Percentiles rank a stretch among this genome's conserved stretches.
Conservation (phyloP, 2,888 invertebrate genomes). For the Acrocera orbiculus region DNA sequence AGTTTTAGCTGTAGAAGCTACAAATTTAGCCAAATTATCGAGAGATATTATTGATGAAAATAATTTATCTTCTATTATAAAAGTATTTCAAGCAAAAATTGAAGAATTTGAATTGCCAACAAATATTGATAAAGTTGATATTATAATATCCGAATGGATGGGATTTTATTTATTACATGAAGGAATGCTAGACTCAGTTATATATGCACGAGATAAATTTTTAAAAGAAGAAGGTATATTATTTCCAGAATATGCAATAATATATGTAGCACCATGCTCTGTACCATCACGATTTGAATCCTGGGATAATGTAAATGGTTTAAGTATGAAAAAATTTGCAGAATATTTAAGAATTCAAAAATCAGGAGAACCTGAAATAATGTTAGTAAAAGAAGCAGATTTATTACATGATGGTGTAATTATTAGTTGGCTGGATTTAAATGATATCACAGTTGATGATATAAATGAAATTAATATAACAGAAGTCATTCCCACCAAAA, state of each 20-base stretch:
- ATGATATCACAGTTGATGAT: conserved; percentile 40
- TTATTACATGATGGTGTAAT: conserved; percentile 46
- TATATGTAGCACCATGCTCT: conserved; percentile 34
- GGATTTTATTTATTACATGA: conserved; percentile 90
- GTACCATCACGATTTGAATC: conserved; percentile 45
- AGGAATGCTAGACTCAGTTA: conserved; percentile 84
- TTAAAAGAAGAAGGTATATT: conserved; percentile 53
- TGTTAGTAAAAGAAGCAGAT: conserved; percentile 36
- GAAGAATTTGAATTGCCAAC: conserved; percentile 31
- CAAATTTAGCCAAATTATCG: conserved; percentile 46
- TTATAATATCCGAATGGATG: conserved; percentile 96
- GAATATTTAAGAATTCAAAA: conserved; percentile 43
- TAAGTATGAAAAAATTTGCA: conserved; percentile 53
- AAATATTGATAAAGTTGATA: conserved; percentile 52
- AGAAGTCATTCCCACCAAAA: conserved; percentile 36
- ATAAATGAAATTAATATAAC: conserved; percentile 41
- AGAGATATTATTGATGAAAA: conserved; percentile 53
- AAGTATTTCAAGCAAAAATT: conserved; percentile 52
- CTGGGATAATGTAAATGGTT: conserved; percentile 67
- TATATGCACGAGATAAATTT: conserved; percentile 64
- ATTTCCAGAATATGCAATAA: conserved; percentile 51
- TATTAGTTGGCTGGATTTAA: conserved; percentile 50
- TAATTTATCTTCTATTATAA: conserved; percentile 42
- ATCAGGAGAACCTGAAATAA: conserved; percentile 45
- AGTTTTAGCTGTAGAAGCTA: conserved; percentile 75